These are phyloP conservation scores for Tanypteryx hageni DNA, from an alignment of 2,888 invertebrate species.

Conservation along the genomic window DNA sequence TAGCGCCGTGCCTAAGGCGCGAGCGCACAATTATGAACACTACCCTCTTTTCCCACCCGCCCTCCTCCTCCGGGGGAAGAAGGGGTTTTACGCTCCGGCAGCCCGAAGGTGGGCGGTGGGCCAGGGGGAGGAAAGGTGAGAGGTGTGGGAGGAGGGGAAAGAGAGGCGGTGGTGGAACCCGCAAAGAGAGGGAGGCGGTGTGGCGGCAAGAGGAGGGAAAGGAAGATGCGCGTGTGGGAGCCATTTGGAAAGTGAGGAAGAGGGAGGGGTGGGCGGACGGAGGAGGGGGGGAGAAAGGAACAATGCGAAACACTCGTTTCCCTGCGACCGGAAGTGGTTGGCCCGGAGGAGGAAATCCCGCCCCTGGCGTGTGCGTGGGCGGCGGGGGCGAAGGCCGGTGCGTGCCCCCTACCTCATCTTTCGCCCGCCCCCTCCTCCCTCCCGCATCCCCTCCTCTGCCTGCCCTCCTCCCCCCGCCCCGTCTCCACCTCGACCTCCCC, in stretches of 20 bases:
- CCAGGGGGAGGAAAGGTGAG: too few relatives aligned
- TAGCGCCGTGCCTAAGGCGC: background rate
- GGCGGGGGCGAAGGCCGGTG: background rate
- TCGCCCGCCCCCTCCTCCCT: too few relatives aligned
- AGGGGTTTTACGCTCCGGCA: background rate
- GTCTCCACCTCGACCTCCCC: background rate
- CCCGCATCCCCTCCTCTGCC: too few relatives aligned
- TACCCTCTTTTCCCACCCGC: background rate
- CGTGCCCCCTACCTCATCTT: background rate
- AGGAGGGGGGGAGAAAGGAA: background rate
- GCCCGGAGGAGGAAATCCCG: slow-evolving; percentile 27
- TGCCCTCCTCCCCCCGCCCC: too few relatives aligned
- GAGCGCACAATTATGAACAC: background rate
- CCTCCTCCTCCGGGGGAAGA: background rate
- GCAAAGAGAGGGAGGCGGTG: too few relatives aligned
- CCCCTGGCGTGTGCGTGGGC: background rate
- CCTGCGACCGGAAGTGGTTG: slow-evolving; percentile 35
- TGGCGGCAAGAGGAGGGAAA: too few relatives aligned
- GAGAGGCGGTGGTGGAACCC: too few relatives aligned
- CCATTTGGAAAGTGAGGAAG: background rate
- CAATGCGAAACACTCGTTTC: slow-evolving; percentile 33
- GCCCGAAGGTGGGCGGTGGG: background rate
- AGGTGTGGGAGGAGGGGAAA: too few relatives aligned
- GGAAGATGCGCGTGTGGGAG: background rate
- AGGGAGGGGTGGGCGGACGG: too few relatives aligned